Evolutionary conservation across 2,797 vertebrate genomes (phyloP).

Genomic region (Xenopus petersii): DNA sequence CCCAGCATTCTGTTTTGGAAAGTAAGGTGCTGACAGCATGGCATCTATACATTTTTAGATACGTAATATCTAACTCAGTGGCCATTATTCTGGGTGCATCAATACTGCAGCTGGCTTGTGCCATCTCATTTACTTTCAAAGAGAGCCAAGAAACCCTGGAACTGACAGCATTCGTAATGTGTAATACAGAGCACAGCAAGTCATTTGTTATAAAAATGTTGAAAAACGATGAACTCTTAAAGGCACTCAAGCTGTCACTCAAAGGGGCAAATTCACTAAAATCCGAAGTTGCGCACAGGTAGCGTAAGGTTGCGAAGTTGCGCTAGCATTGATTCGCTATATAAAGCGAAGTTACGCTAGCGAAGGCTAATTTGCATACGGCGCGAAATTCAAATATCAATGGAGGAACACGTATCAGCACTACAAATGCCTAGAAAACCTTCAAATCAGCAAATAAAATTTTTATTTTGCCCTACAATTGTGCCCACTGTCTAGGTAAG

Average conservation of each 20-base stretch:
- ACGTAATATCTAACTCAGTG: neutral
- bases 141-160: slow-evolving; percentile 7
- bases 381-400: no score
- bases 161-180: neutral
- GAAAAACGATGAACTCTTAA: neutral
- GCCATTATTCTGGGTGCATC: slow-evolving; percentile 19
- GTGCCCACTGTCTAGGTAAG: no score
- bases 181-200: neutral
- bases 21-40: slow-evolving; percentile 36
- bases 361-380: no score
- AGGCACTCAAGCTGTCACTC: neutral
- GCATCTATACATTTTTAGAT: slow-evolving; percentile 28
- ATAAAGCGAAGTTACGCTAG: no score
- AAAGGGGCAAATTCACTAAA: no score
- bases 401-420: no score
- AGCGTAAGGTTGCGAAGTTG: no score
- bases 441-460: no score
- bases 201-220: neutral
- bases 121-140: neutral
- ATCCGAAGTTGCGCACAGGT: no score
- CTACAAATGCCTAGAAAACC: no score
- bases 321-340: no score
- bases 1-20: slow-evolving; percentile 35
- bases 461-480: no score
- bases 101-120: slow-evolving; percentile 3